Evolutionary conservation across 1,140 invertebrate species (phyloP).

Genomic region (Metopolophium dirhodum): DNA sequence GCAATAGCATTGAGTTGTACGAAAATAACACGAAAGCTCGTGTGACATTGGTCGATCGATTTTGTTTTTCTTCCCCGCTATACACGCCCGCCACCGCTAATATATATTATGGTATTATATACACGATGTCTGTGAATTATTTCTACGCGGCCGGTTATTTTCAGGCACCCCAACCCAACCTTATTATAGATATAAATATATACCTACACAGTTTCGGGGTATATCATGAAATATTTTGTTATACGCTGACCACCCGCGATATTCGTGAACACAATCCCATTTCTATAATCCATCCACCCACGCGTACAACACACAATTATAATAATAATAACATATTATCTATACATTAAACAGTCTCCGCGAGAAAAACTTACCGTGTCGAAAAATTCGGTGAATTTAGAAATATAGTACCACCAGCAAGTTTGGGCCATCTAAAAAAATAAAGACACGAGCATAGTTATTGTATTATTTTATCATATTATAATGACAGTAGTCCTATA

Average conservation of each 20-base stretch:
- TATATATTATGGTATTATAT: slow-evolving; percentile 1
- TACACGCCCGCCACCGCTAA: background rate
- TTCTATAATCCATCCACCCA: background rate
- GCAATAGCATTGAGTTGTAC: slow-evolving; percentile 20
- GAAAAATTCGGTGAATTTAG: slow-evolving; percentile 96
- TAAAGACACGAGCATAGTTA: background rate
- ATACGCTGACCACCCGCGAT: background rate
- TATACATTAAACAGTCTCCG: background rate
- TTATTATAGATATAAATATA: background rate
- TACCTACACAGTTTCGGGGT: background rate
- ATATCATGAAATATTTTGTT: background rate
- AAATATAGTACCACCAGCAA: slow-evolving; percentile 98
- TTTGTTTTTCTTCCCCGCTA: slow-evolving; percentile 10
- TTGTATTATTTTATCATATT: background rate
- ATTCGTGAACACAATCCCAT: background rate
- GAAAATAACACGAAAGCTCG: slow-evolving; percentile 28
- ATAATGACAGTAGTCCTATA: background rate
- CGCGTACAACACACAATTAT: background rate
- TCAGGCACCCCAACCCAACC: background rate
- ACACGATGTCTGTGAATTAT: slow-evolving; percentile 28
- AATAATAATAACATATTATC: background rate
- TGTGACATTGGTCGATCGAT: slow-evolving; percentile 40
- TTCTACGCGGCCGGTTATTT: background rate
- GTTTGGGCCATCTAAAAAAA: slow-evolving; percentile 81
- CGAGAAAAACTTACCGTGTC: slow-evolving; percentile 75